Conservation (phyloP, 2,888 invertebrate species). For the Lottia scabra region DNA sequence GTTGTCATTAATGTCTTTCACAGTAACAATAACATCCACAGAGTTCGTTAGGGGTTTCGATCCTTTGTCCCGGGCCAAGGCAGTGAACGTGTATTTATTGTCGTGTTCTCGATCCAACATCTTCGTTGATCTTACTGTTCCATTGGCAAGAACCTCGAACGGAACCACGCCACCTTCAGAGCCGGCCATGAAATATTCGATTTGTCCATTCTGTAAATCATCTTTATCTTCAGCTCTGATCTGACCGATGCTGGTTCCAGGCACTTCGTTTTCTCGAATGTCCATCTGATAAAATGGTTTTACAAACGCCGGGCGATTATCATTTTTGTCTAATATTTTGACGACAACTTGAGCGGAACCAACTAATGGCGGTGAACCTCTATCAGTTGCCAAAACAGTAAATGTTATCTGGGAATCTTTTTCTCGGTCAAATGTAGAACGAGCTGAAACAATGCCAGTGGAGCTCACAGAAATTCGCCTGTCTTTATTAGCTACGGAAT, state of each 20-base stretch:
- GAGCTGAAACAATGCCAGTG: neutral
- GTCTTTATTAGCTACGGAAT: neutral
- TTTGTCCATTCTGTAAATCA: slow-evolving; percentile 25
- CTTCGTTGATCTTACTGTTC: slow-evolving; percentile 12
- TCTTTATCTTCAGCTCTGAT: slow-evolving; percentile 31
- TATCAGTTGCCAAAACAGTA: neutral
- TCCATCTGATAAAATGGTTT: slow-evolving; percentile 24
- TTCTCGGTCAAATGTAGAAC: neutral
- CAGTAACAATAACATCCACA: slow-evolving; percentile 10
- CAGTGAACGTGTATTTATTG: slow-evolving; percentile 16
- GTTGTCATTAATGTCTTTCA: slow-evolving; percentile 17
- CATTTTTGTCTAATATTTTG: slow-evolving; percentile 31
- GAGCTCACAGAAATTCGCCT: neutral
- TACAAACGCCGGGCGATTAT: slow-evolving; percentile 29
- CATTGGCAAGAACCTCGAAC: slow-evolving; percentile 12
- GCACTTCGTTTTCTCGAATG: slow-evolving; percentile 24
- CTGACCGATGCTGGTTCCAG: slow-evolving; percentile 18
- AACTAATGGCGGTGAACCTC: neutral
- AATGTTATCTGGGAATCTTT: neutral
- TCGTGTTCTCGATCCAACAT: slow-evolving; percentile 8
- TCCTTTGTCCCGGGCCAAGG: slow-evolving; percentile 17
- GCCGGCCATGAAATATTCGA: slow-evolving; percentile 23
- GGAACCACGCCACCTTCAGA: slow-evolving; percentile 25
- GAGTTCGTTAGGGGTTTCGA: slow-evolving; percentile 15
- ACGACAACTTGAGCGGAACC: slow-evolving; percentile 19